Conservation (phyloP, 2,113 vertebrate species). For the Chlamydotis undulata region DNA sequence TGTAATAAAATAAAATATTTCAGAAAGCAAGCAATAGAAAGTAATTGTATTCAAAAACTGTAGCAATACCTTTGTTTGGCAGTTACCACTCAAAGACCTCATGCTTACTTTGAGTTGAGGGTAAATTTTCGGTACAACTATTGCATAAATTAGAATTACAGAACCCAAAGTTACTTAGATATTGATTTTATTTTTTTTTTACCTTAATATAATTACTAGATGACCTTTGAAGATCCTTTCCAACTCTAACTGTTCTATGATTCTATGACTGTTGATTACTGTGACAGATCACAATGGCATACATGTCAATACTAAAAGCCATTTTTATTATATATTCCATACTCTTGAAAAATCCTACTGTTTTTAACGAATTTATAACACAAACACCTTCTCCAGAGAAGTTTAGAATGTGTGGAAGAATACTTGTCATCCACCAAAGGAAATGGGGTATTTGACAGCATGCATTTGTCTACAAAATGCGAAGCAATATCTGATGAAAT, state of each 20-base stretch:
- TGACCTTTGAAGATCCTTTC: too few relatives aligned
- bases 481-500: constrained; percentile 79
- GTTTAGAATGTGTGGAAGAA: constrained; percentile 56
- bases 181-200: background rate
- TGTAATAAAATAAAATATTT: background rate
- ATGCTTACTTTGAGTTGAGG: background rate
- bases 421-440: constrained; percentile 67
- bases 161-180: background rate
- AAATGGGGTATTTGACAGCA: constrained; percentile 76
- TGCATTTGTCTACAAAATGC: constrained; percentile 79
- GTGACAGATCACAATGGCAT: background rate
- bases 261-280: background rate
- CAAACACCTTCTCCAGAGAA: background rate
- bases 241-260: too few relatives aligned
- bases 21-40: constrained; percentile 1
- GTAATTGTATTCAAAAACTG: background rate
- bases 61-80: constrained; percentile 3
- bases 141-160: background rate
- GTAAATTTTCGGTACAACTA: background rate
- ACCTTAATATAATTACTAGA: background rate
- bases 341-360: background rate
- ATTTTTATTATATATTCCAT: background rate
- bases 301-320: background rate
- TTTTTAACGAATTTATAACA: constrained; percentile 1
- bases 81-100: background rate